Conservation (phyloP, 2,113 vertebrate species). For the Dinomys branickii region DNA sequence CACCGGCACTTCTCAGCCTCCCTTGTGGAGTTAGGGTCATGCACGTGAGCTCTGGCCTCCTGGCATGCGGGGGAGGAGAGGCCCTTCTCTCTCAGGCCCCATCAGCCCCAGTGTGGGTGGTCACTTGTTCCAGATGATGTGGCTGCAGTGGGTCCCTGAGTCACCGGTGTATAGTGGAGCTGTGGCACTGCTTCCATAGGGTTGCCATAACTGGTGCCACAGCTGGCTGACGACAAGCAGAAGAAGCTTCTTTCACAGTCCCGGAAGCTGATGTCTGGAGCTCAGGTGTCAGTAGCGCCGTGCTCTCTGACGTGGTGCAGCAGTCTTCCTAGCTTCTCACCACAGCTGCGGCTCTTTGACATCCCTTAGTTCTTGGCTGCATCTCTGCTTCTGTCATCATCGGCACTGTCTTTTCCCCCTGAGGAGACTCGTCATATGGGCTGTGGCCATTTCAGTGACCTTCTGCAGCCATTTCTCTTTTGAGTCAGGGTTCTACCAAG, state of each 20-base stretch:
- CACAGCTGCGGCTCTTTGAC: fast-evolving
- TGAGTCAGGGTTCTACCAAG: not conserved
- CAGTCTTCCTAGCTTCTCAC: not conserved
- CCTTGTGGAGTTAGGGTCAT: not conserved
- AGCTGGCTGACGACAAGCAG: not conserved
- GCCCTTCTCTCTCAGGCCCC: not conserved
- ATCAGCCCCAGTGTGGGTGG: not conserved
- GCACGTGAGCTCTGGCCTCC: not conserved
- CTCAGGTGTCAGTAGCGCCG: no score
- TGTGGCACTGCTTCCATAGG: fast-evolving
- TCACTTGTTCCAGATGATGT: not conserved
- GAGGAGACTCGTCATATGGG: not conserved
- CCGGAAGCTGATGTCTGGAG: not conserved
- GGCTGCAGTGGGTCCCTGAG: not conserved
- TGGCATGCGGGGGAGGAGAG: not conserved
- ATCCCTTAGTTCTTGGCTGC: fast-evolving
- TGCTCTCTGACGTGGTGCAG: not conserved
- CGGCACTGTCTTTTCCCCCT: not conserved
- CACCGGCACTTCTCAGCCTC: not conserved
- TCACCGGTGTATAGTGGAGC: not conserved
- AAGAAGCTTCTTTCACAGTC: not conserved
- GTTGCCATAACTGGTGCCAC: fast-evolving
- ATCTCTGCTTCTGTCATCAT: not conserved
- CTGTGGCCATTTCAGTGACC: not conserved
- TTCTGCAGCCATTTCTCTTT: not conserved